phyloP scores from a whole-genome alignment of 2,797 vertebrate species.

The Enteromius anoplus region DNA sequence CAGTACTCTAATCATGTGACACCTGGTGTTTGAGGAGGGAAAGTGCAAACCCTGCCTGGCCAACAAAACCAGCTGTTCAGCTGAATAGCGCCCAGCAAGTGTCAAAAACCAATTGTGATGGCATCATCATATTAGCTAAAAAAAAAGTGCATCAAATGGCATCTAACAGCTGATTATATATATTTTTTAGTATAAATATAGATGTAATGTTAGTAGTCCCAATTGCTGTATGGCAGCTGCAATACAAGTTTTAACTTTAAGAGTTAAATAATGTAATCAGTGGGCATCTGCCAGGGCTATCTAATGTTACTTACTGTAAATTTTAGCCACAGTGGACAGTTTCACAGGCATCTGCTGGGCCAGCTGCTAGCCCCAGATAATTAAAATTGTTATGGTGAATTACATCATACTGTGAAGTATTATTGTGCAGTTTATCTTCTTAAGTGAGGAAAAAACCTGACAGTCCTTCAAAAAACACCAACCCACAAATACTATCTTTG shows the following conservation, averaged over 20 bases:
- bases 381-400: not conserved
- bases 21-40: slow-evolving; percentile 36
- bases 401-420: not conserved
- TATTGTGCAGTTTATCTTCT: not conserved
- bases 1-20: slow-evolving; percentile 5
- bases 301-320: slow-evolving; percentile 8
- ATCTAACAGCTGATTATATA: slow-evolving; percentile 12
- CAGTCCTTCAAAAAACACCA: not conserved
- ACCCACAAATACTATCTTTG: not conserved
- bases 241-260: slow-evolving; percentile 2
- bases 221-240: slow-evolving; percentile 19
- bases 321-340: not conserved
- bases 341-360: not conserved
- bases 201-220: not conserved
- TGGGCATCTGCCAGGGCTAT: not conserved
- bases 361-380: not conserved
- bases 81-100: not conserved
- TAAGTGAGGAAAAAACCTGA: not conserved
- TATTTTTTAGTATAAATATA: not conserved
- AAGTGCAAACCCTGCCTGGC: slow-evolving; percentile 23
- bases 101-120: not conserved
- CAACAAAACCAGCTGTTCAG: slow-evolving; percentile 1
- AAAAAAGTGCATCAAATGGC: not conserved
- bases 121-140: not conserved
- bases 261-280: not conserved